Base-by-base conservation (phyloP, 2,113 vertebrate genomes). In the Sylvietta virens region DNA sequence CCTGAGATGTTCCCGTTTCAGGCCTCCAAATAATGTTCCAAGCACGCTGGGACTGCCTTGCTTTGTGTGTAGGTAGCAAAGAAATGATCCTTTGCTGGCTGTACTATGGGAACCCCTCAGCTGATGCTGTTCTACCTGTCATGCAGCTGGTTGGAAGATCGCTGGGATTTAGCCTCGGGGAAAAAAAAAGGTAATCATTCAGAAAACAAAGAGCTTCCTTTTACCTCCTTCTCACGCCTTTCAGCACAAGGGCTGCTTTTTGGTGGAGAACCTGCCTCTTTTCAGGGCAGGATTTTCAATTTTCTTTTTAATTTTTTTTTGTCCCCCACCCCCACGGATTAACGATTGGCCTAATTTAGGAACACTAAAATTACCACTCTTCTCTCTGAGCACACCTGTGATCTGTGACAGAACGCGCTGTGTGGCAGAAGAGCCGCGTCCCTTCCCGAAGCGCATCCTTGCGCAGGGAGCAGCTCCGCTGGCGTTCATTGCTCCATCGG, bases 181-280 rank as follows among this genome's bases (percentile, higher is more conserved):
- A 0, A 3, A 12, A 6, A 45, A 66, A 47, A 19, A 26, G 4
- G 23, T 3, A 33, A 19, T 45, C 1, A 86, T 93, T 61, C 15
- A 19, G 31, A 73, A 91, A 35, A 1, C 37, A 82, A 88, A 51
- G 40, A 90, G 19, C 48, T 92, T 95, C 28, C 8, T 93, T 88
- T 92, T 86, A 85, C 22, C 86, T 65, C 30, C 66, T 79, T 72
- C 61, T 86, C 51, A 24, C 0, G 15, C 40, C 78, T 76, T 96
- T 94, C 91, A 61, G 58, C 26, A 15, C 5, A 18, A 97, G 45
- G 35, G 60, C 37, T 78, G 69, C 15, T 92, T 94, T 86, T 50
- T 92, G 93, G 90, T 96, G 88, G 90, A 92, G 95, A 95, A 83
- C 89, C 80, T 97, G 92, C 95, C 87, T 94, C 92, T 86, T 96